phyloP scores from a whole-genome alignment of 2,113 vertebrate species.

The Bos javanicus region DNA sequence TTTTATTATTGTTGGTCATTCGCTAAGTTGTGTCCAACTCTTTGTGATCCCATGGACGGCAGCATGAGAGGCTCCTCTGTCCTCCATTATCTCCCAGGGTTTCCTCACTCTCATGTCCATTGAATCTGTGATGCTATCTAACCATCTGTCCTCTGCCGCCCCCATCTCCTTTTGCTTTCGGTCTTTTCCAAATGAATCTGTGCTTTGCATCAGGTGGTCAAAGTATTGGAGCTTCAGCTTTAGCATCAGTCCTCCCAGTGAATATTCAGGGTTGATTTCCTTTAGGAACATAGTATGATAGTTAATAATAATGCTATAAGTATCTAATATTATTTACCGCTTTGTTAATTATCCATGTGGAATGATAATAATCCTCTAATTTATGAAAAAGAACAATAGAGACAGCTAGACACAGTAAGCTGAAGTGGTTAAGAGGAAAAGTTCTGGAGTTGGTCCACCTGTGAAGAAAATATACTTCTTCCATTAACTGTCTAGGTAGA shows the following conservation, averaged over 20 bases:
- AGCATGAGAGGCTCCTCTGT: background rate
- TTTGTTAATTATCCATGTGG: background rate
- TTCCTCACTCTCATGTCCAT: background rate
- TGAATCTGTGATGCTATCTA: background rate
- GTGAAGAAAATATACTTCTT: background rate
- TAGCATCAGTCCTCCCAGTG: background rate
- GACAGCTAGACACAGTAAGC: background rate
- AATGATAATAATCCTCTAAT: background rate
- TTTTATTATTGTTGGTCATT: background rate
- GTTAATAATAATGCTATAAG: background rate
- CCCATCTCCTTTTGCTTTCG: background rate
- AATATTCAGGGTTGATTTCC: background rate
- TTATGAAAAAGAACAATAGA: background rate
- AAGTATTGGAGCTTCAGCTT: background rate
- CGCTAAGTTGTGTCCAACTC: background rate
- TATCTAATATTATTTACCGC: background rate
- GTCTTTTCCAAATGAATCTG: background rate
- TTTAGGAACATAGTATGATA: background rate
- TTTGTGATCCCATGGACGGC: background rate
- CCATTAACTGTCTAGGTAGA: background rate
- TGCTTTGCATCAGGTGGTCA: background rate
- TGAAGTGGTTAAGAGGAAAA: background rate
- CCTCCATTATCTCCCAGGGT: background rate
- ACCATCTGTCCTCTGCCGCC: background rate
- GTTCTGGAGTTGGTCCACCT: background rate